A percentile compares a stretch with the other conserved stretches of the same genome.
Evolutionary conservation across 2,113 vertebrate species (phyloP).

Genomic region (Periophthalmodon schlosseri): DNA sequence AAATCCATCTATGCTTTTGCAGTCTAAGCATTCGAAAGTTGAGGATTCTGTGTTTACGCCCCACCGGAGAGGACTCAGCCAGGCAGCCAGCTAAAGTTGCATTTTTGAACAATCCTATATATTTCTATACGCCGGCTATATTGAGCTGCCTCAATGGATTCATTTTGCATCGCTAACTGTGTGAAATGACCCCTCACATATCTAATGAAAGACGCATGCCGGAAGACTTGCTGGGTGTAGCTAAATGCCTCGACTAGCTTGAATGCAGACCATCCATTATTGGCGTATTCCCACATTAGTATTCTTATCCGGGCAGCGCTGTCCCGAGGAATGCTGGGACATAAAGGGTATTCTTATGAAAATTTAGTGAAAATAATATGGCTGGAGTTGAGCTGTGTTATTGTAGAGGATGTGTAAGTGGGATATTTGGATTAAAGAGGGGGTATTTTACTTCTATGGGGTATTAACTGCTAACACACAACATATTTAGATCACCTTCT

Average conservation of each 20-base stretch:
- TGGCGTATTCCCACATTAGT: neutral
- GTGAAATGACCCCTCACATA: constrained; percentile 1
- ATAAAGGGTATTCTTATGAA: constrained; percentile 2
- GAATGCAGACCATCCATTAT: neutral
- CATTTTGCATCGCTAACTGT: neutral
- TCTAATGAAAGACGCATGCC: neutral
- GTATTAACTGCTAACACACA: no score
- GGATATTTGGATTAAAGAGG: neutral
- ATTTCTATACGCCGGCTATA: neutral
- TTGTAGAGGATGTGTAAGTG: neutral
- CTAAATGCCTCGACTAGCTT: neutral
- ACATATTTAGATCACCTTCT: no score
- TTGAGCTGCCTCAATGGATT: neutral
- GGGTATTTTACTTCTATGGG: no score
- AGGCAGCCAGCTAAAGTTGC: neutral
- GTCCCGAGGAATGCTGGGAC: neutral
- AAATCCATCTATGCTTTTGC: constrained; percentile 9
- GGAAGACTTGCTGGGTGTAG: neutral
- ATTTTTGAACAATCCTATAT: neutral
- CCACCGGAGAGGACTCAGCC: neutral
- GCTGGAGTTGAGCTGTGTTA: neutral
- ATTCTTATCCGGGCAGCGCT: neutral
- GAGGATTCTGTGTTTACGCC: neutral
- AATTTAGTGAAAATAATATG: neutral
- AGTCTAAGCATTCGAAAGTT: constrained; percentile 6